Base-by-base conservation (phyloP, 2,113 vertebrate species). In the Ptyas mucosa region DNA sequence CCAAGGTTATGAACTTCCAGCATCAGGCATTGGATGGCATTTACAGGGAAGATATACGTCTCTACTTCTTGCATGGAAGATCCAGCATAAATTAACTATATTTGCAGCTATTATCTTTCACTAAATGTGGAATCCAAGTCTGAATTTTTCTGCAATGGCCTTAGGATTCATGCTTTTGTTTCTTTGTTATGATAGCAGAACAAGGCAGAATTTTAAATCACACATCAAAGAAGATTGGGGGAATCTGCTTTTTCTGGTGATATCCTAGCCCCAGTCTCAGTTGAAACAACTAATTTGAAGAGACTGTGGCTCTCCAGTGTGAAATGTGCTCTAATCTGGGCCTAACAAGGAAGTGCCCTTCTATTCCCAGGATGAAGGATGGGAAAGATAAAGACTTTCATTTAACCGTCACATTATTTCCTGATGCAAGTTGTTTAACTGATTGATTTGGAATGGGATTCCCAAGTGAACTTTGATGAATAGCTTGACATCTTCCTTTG, bases 191-290 rank as follows among this genome's bases (percentile, higher is more conserved):
- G 81, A 26, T 26, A 29, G 51, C 20, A 87, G 89, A 49, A 52
- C 23, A 43, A 93, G 89, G 34, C 89, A 93, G 89, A 64, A 87
- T 9, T 86, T 90, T 90, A 90, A 87, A 90, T 52, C 43, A 4
- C 23, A 64, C 26, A 53, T 61, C 24, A 86, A 58, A 29, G n/a
- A 14, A 20, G 21, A 61, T 3, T 57, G 23, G 6, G 43, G 53
- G 75, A 21, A 81, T 81, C 34, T 81, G 34, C 29, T 51, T 87
- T 46, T 64, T 90, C 46, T 53, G 49, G 39, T 64, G 53, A 90
- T 1, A 34, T 64, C 53, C n/a, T 61, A 15, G 54, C 88, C 58
- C 85, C 21, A 1, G 14, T 8, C 46, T 61, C 75, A 90, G n/a
- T 87, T 86, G 75, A 55, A 46, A 18, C 88, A 86, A 34, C 29